Evolutionary conservation across 2,113 vertebrate species (phyloP).

Genomic region (Mugil cephalus): DNA sequence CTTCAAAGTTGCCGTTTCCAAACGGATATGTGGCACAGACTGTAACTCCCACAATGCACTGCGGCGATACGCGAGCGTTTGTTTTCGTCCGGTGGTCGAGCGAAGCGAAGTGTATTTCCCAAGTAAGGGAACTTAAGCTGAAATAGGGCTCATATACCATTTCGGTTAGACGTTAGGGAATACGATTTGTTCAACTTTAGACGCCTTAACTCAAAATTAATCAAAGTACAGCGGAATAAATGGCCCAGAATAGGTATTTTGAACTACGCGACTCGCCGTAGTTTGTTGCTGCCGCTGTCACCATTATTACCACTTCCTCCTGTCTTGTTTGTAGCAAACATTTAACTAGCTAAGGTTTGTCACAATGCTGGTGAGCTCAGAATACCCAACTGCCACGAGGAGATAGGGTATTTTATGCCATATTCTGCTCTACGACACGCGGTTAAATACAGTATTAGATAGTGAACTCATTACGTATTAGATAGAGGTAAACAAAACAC

Average conservation of each 20-base stretch:
- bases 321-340: conserved; percentile 34
- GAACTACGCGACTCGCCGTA: conserved; percentile 62
- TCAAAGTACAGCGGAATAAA: background rate
- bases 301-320: conserved; percentile 14
- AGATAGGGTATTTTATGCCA: background rate
- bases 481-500: conserved; percentile 59
- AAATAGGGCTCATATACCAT: fast-evolving
- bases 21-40: conserved; percentile 78
- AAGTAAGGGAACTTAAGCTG: no score
- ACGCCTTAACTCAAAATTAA: fast-evolving
- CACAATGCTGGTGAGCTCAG: background rate
- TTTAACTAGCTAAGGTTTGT: background rate
- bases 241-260: background rate
- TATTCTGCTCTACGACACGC: background rate
- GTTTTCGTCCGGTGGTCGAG: background rate
- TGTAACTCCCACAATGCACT: conserved; percentile 79
- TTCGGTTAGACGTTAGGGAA: fast-evolving
- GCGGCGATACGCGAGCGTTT: conserved; percentile 48
- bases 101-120: fast-evolving
- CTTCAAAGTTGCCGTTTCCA: conserved; percentile 59
- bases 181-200: fast-evolving
- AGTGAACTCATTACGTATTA: conserved; percentile 13
- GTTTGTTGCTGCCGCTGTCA: background rate
- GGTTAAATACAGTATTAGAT: background rate
- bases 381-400: fast-evolving